phyloP scores from a whole-genome alignment of 2,113 vertebrate genomes.

The Hucho hucho region DNA sequence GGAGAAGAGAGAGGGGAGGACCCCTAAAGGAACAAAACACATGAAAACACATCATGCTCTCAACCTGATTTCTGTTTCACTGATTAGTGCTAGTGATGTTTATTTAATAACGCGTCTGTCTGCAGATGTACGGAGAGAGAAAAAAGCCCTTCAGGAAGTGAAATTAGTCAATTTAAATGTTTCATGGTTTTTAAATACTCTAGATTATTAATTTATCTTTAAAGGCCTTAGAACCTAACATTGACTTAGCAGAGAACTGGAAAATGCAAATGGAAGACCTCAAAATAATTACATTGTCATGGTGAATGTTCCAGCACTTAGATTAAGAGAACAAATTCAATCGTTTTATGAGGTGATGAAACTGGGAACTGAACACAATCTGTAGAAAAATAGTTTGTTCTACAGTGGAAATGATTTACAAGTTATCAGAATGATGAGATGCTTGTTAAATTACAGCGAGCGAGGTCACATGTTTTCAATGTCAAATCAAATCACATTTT shows the following conservation, averaged over 20 bases:
- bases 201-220: conserved; percentile 78
- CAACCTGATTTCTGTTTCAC: conserved; percentile 61
- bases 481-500: too few species aligned
- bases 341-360: conserved; percentile 58
- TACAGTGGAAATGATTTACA: conserved; percentile 24
- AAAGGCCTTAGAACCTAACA: conserved; percentile 71
- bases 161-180: conserved; percentile 79
- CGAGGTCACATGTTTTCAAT: too few species aligned
- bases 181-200: conserved; percentile 78
- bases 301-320: conserved; percentile 75
- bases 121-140: conserved; percentile 55
- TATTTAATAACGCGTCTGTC: conserved; percentile 64
- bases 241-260: conserved; percentile 65
- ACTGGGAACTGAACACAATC: conserved; percentile 56
- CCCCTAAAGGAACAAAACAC: conserved; percentile 39
- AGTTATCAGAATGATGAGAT: neutral
- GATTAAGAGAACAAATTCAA: conserved; percentile 67
- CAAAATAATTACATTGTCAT: conserved; percentile 78
- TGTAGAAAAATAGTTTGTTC: conserved; percentile 28
- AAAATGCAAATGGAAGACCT: conserved; percentile 72
- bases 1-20: conserved; percentile 29
- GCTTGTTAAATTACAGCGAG: too few species aligned
- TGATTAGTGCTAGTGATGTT: conserved; percentile 67
- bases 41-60: conserved; percentile 58
- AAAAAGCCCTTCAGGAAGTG: conserved; percentile 73